These are phyloP conservation scores for Xyrauchen texanus DNA, from an alignment of 2,113 vertebrate species.

Conservation along the genomic window DNA sequence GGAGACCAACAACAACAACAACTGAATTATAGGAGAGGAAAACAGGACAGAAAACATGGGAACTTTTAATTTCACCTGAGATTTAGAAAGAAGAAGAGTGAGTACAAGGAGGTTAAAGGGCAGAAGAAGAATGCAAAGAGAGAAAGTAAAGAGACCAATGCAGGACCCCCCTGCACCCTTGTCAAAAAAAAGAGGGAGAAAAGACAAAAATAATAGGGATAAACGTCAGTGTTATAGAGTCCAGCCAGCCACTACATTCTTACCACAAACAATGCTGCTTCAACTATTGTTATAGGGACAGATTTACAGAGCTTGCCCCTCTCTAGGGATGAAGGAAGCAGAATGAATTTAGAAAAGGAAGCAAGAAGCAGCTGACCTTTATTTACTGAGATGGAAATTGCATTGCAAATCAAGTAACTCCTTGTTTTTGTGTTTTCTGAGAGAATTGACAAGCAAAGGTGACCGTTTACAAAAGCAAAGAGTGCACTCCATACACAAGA, in stretches of 20 bases:
- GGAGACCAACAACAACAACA: constrained; percentile 48
- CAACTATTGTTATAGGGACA: constrained; percentile 30
- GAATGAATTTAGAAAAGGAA: constrained; percentile 1
- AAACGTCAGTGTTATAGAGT: constrained; percentile 61
- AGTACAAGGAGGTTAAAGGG: too few relatives aligned
- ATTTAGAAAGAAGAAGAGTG: too few relatives aligned
- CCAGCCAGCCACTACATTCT: constrained; percentile 10
- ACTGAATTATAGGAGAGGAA: not conserved
- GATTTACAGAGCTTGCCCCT: constrained; percentile 16
- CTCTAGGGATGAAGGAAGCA: not conserved
- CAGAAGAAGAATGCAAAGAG: not conserved
- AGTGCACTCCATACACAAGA: not conserved
- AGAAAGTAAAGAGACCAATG: not conserved
- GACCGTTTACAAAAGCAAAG: too few relatives aligned
- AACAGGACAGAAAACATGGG: constrained; percentile 36
- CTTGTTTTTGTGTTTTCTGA: not conserved
- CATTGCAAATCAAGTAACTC: constrained; percentile 14
- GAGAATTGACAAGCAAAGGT: not conserved
- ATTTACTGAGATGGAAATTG: constrained; percentile 33
- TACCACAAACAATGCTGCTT: constrained; percentile 19
- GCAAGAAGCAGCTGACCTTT: constrained; percentile 11
- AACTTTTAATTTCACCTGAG: not conserved
- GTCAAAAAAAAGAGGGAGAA: constrained; percentile 58
- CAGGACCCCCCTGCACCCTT: constrained; percentile 12
- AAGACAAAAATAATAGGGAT: constrained; percentile 62